Evolutionary conservation across 2,113 vertebrate species (phyloP).

Genomic region (Prinia subflava): DNA sequence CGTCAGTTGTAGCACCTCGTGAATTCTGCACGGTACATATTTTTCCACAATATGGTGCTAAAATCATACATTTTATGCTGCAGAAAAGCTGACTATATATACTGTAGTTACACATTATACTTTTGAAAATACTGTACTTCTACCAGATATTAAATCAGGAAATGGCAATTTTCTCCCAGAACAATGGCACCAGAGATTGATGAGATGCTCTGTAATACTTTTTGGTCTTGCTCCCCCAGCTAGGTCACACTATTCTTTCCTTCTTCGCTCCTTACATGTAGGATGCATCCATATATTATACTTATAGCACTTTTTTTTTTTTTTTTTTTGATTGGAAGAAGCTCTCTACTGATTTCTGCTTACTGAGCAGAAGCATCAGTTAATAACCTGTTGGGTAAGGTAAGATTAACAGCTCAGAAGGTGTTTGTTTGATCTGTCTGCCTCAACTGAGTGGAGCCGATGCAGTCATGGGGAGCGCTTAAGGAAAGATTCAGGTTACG

Average conservation of each 20-base stretch:
- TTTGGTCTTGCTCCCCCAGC: background rate
- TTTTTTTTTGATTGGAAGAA: background rate
- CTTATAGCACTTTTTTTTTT: background rate
- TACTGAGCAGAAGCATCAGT: conserved; percentile 15
- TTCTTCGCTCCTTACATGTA: background rate
- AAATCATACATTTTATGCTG: conserved; percentile 59
- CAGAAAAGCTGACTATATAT: conserved; percentile 50
- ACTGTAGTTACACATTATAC: conserved; percentile 41
- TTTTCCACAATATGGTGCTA: conserved; percentile 72
- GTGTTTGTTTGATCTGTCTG: background rate
- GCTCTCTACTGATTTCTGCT: background rate
- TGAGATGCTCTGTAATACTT: background rate
- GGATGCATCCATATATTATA: background rate
- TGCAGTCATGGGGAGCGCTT: background rate
- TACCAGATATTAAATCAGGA: conserved; percentile 20
- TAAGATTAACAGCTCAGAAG: conserved; percentile 13
- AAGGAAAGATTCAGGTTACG: background rate
- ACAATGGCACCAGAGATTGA: background rate
- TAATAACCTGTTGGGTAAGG: conserved; percentile 14
- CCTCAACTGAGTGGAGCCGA: background rate
- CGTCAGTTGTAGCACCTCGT: conserved; percentile 68
- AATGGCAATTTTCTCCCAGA: background rate
- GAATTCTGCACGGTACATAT: conserved; percentile 67
- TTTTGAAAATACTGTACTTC: conserved; percentile 36
- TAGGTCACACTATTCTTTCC: background rate